phyloP scores from a whole-genome alignment of 2,797 vertebrate species.

The Halcyon smyrnensis region DNA sequence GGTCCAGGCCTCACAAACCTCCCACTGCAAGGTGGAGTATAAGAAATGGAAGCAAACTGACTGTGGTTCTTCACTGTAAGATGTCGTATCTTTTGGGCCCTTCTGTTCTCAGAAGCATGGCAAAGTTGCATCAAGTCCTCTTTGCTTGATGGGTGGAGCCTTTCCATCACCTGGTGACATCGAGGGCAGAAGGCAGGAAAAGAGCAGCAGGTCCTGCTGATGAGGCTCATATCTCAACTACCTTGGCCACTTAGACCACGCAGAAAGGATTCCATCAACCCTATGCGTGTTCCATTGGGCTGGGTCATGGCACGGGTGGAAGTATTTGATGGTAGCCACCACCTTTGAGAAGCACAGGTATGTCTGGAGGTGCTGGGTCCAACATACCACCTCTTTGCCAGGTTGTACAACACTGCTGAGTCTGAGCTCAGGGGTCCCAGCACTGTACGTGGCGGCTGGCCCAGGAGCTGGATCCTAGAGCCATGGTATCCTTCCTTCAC shows the following conservation, averaged over 20 bases:
- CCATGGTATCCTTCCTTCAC: no score
- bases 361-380: fast-evolving
- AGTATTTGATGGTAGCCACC: neutral
- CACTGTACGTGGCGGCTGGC: neutral
- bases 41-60: neutral
- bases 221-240: neutral
- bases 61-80: neutral
- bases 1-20: neutral
- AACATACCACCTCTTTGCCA: neutral
- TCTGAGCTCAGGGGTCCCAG: neutral
- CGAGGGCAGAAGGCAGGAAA: neutral
- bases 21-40: neutral
- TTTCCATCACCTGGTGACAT: neutral
- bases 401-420: neutral
- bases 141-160: neutral
- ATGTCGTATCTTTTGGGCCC: neutral
- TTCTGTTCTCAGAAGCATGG: neutral
- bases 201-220: neutral
- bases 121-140: neutral
- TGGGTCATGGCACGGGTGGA: neutral
- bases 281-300: fast-evolving
- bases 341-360: neutral
- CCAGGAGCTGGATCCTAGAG: neutral
- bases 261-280: neutral
- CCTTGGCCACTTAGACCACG: fast-evolving